Percentiles rank a stretch among this genome's conserved stretches.
phyloP scores from a whole-genome alignment of 2,113 vertebrate genomes.

The Spea multiplicata region DNA sequence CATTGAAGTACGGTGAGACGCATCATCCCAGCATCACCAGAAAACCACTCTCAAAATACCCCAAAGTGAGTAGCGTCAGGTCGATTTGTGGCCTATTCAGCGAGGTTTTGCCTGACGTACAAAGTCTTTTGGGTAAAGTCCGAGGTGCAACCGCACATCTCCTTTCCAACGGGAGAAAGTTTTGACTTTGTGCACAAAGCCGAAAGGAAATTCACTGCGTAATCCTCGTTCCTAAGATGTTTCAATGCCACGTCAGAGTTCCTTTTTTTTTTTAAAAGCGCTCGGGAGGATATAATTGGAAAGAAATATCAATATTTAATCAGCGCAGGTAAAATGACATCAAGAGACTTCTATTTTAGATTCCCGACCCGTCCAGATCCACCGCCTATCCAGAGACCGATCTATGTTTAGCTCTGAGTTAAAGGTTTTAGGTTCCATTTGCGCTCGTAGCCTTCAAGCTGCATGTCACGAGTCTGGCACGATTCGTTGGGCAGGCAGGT shows the following conservation, averaged over 20 bases:
- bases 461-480: background rate
- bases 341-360: conserved; percentile 21
- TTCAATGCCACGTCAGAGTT: background rate
- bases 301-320: conserved; percentile 35
- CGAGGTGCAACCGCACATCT: background rate
- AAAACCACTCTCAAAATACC: too few relatives aligned
- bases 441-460: background rate
- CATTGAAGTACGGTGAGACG: too few relatives aligned
- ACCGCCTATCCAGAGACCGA: conserved; percentile 2
- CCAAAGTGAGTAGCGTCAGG: too few relatives aligned
- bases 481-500: background rate
- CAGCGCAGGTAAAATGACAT: conserved; percentile 5
- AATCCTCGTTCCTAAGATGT: background rate
- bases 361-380: conserved; percentile 14
- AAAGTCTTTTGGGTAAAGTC: background rate
- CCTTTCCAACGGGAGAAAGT: background rate
- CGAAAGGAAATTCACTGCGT: conserved; percentile 1
- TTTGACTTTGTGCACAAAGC: conserved; percentile 16
- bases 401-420: background rate
- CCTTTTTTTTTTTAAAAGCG: conserved; percentile 8
- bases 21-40: too few relatives aligned
- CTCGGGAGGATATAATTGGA: conserved; percentile 22
- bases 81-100: too few relatives aligned
- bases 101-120: background rate
- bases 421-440: background rate